A percentile compares a stretch with the other conserved stretches of the same genome.
Conservation (phyloP, 2,888 invertebrate species). For the Boloria euphrosyne region DNA sequence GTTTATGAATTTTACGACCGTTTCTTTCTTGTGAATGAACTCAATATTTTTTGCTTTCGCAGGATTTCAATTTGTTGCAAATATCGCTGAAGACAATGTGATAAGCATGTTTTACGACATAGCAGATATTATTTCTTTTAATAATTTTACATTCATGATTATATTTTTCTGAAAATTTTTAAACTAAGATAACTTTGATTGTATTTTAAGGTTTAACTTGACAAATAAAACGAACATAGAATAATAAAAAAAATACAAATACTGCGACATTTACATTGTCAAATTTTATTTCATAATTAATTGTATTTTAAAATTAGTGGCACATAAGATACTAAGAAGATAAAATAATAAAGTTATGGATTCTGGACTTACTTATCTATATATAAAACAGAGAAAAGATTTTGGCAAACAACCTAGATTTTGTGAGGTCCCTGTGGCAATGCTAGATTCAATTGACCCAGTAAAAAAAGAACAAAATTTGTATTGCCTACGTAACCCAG, state of each 20-base stretch:
- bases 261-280: no score
- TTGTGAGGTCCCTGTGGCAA: slow-evolving; percentile 52
- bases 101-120: neutral
- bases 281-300: no score
- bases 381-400: slow-evolving; percentile 64
- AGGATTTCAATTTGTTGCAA: slow-evolving; percentile 8
- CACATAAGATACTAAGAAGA: neutral
- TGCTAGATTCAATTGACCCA: slow-evolving; percentile 60
- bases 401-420: slow-evolving; percentile 76
- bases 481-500: slow-evolving; percentile 71
- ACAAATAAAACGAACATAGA: no score
- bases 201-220: no score
- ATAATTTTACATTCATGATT: no score
- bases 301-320: neutral
- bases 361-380: slow-evolving; percentile 48
- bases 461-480: slow-evolving; percentile 54
- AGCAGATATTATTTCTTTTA: neutral
- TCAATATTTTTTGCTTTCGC: slow-evolving; percentile 38
- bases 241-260: no score
- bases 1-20: slow-evolving; percentile 62
- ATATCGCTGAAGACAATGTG: neutral
- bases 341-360: slow-evolving; percentile 29
- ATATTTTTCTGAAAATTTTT: no score
- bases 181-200: no score
- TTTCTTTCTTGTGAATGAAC: slow-evolving; percentile 46